phyloP scores from a whole-genome alignment of 2,888 invertebrate species.

The Diabrotica balteata region DNA sequence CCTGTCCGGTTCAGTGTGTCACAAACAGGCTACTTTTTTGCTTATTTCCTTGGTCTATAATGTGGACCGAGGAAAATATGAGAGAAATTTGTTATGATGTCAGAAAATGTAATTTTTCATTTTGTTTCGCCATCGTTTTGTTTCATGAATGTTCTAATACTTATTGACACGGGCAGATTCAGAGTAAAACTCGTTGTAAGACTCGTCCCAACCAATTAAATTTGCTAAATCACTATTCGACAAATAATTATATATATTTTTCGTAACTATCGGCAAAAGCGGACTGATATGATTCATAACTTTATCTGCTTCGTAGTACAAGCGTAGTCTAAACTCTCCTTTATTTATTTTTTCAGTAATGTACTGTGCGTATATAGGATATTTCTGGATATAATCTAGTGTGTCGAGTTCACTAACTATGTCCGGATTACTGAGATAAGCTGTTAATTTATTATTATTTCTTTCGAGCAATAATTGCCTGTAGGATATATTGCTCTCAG shows the following conservation, averaged over 20 bases:
- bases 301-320: slow-evolving; percentile 4
- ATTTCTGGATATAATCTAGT: neutral
- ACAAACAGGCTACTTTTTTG: too few relatives aligned
- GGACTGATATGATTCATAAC: neutral
- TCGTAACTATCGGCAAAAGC: neutral
- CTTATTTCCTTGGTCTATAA: too few relatives aligned
- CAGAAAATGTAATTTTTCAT: too few relatives aligned
- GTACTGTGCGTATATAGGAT: neutral
- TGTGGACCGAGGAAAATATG: too few relatives aligned
- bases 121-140: too few relatives aligned
- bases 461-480: slow-evolving; percentile 3
- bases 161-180: too few relatives aligned
- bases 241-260: slow-evolving; percentile 4
- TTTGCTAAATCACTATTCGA: slow-evolving; percentile 8
- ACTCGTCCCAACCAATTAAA: neutral
- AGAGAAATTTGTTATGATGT: too few relatives aligned
- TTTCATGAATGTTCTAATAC: too few relatives aligned
- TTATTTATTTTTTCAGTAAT: neutral
- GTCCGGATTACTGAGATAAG: neutral
- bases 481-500: slow-evolving; percentile 7
- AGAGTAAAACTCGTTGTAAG: too few relatives aligned
- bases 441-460: neutral
- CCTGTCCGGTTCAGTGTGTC: too few relatives aligned
- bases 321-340: neutral
- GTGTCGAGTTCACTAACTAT: neutral